These are phyloP conservation scores for Dermolepida albohirtum DNA, from an alignment of 2,888 invertebrate genomes.

Conservation along the genomic window DNA sequence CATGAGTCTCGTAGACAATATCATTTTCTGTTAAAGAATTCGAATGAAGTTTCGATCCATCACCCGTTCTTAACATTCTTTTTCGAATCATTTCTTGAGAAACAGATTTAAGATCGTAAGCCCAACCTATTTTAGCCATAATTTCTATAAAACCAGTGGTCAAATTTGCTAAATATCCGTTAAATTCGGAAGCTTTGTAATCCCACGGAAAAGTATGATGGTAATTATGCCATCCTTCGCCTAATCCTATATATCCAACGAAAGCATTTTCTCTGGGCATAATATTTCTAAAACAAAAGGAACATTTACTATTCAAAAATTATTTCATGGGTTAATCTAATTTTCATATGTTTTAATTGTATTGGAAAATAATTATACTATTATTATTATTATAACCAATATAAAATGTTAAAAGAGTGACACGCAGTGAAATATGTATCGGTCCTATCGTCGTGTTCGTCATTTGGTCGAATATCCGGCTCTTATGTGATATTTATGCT, in stretches of 20 bases:
- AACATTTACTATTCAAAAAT: too few species aligned
- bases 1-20: conserved; percentile 67
- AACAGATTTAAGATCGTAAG: conserved; percentile 87
- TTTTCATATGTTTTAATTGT: too few species aligned
- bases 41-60: conserved; percentile 64
- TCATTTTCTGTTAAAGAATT: too few species aligned
- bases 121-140: conserved; percentile 86
- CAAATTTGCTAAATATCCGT: conserved; percentile 77
- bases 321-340: too few species aligned
- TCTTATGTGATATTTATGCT: too few species aligned
- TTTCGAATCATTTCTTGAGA: conserved; percentile 76
- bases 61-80: conserved; percentile 79
- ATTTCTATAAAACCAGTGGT: conserved; percentile 84
- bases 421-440: too few species aligned
- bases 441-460: too few species aligned
- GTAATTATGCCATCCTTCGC: conserved; percentile 90
- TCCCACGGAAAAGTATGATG: conserved; percentile 90
- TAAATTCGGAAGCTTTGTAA: conserved; percentile 85
- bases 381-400: too few species aligned
- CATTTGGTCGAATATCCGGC: too few species aligned
- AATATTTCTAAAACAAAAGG: conserved; percentile 21
- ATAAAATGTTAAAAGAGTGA: too few species aligned
- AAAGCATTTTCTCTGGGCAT: conserved; percentile 33
- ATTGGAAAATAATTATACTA: too few species aligned
- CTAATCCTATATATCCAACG: conserved; percentile 76